Conservation (phyloP, 2,797 vertebrate species). For the Hypotaenidia okinawae region DNA sequence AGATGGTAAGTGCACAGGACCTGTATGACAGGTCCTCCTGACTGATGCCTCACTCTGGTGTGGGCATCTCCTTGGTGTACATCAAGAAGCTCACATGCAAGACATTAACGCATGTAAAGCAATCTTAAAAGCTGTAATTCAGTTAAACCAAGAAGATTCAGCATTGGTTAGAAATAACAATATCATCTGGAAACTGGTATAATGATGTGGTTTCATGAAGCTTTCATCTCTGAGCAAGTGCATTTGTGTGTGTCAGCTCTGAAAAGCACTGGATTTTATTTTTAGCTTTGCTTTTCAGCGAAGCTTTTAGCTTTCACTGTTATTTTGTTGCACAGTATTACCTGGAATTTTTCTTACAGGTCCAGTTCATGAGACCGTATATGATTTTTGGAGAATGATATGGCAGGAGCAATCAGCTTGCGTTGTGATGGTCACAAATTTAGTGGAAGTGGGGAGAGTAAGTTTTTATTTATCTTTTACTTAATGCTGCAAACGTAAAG, state of each 20-base stretch:
- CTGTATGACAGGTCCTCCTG: background rate
- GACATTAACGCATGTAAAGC: background rate
- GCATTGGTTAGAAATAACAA: background rate
- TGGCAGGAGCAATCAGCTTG: conserved; percentile 99
- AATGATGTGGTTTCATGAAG: conserved; percentile 16
- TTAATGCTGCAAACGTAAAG: background rate
- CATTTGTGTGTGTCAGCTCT: background rate
- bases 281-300: background rate
- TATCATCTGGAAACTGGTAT: background rate
- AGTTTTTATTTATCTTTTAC: conserved; percentile 51
- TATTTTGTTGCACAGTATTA: background rate
- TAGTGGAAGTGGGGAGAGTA: conserved; percentile 99
- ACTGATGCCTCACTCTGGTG: background rate
- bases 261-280: background rate
- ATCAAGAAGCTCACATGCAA: background rate
- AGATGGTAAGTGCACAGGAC: background rate
- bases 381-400: conserved; percentile 99
- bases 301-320: background rate
- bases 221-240: conserved; percentile 15
- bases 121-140: conserved; percentile 51
- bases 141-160: conserved; percentile 26
- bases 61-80: background rate
- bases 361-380: conserved; percentile 98
- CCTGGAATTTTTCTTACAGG: conserved; percentile 77
- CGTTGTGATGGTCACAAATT: conserved; percentile 98